These are phyloP conservation scores for Antechinus flavipes DNA, from an alignment of 2,113 vertebrate genomes.

Conservation along the genomic window DNA sequence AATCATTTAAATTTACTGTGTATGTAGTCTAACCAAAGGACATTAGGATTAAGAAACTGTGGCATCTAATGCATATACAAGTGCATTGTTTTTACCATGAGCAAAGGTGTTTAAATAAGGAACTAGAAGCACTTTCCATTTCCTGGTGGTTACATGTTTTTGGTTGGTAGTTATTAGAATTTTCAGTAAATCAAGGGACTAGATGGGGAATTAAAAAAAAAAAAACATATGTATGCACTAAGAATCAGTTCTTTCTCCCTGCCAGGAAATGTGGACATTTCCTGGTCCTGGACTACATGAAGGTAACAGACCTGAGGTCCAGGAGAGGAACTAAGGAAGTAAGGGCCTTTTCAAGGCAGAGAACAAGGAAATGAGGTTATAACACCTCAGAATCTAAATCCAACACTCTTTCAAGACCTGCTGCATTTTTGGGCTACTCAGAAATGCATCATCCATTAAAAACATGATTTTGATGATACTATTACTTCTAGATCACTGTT, in stretches of 20 bases:
- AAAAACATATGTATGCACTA: neutral
- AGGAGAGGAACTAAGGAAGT: neutral
- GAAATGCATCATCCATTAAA: neutral
- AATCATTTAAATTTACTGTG: constrained; percentile 70
- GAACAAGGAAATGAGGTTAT: neutral
- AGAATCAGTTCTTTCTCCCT: neutral
- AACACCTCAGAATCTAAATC: neutral
- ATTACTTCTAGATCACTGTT: neutral
- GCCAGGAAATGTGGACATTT: neutral
- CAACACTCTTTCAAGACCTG: neutral
- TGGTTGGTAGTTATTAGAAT: neutral
- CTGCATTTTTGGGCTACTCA: neutral
- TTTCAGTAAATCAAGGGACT: neutral
- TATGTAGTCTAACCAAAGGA: constrained; percentile 66
- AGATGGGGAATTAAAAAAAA: neutral
- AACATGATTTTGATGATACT: neutral
- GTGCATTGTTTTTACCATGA: neutral
- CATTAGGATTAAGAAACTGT: constrained; percentile 9
- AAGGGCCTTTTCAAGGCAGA: neutral
- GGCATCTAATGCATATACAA: neutral
- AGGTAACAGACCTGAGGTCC: neutral
- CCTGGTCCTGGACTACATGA: too few species aligned
- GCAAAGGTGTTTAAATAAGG: neutral
- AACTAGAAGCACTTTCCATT: neutral
- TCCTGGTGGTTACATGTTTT: neutral